Conservation (phyloP, 1,140 invertebrate genomes). For the Chironomus tepperi region DNA sequence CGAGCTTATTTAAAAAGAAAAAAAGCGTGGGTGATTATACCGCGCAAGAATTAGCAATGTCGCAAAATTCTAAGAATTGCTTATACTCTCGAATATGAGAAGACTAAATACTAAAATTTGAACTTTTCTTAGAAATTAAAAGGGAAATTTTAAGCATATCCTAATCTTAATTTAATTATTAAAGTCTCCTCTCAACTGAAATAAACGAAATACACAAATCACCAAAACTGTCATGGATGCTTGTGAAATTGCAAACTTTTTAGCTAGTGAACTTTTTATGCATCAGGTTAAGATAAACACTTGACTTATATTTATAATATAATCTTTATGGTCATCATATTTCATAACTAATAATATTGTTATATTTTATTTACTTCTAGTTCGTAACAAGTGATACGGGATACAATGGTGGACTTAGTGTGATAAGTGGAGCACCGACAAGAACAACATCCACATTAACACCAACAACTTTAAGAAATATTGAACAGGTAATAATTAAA, state of each 20-base stretch:
- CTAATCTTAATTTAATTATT: not conserved
- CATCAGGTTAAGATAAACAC: conserved; percentile 48
- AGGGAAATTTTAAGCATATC: not conserved
- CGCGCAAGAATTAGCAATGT: too few relatives aligned
- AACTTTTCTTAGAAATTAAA: not conserved
- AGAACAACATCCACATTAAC: conserved; percentile 86
- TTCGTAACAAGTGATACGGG: conserved; percentile 63
- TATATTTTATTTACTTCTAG: conserved; percentile 49
- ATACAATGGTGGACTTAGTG: conserved; percentile 33
- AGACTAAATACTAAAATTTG: not conserved
- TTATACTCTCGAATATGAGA: too few relatives aligned
- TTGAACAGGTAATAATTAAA: conserved; percentile 56
- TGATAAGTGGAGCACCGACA: conserved; percentile 77
- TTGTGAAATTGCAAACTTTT: conserved; percentile 67
- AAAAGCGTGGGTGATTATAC: too few relatives aligned
- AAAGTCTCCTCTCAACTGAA: not conserved
- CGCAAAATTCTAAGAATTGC: too few relatives aligned
- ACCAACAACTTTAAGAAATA: conserved; percentile 82
- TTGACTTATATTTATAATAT: not conserved
- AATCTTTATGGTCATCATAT: too few relatives aligned
- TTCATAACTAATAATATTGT: too few relatives aligned
- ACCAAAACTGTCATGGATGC: conserved; percentile 52
- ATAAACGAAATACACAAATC: not conserved
- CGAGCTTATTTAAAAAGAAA: too few relatives aligned
- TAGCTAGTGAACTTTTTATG: conserved; percentile 69